Conservation (phyloP, 2,888 invertebrate species). For the Acleris cristana region DNA sequence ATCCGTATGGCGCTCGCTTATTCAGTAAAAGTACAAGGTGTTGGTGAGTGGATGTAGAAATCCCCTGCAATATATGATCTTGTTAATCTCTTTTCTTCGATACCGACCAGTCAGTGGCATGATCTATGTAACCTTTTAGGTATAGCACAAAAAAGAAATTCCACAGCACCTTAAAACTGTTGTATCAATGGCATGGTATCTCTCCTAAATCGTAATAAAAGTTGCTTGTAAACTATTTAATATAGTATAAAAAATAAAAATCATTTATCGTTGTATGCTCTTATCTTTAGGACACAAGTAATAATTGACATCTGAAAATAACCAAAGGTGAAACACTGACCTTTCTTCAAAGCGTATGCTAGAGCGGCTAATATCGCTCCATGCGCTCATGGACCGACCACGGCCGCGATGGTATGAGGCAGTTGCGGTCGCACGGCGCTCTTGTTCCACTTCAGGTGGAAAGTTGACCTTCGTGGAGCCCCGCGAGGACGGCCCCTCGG, state of each 20-base stretch:
- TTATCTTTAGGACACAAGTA: neutral
- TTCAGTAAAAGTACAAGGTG: slow-evolving; percentile 46
- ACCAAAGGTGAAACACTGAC: slow-evolving; percentile 64
- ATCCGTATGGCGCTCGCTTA: slow-evolving; percentile 54
- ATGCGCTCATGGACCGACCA: slow-evolving; percentile 92
- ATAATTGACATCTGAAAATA: neutral
- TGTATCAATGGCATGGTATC: slow-evolving; percentile 50
- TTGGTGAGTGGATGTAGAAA: slow-evolving; percentile 66
- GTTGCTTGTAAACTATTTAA: neutral
- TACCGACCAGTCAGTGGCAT: slow-evolving; percentile 36
- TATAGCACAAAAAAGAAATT: slow-evolving; percentile 42
- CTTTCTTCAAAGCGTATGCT: slow-evolving; percentile 92
- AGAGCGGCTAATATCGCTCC: slow-evolving; percentile 93
- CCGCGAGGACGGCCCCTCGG: slow-evolving; percentile 72
- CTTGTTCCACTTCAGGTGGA: slow-evolving; percentile 82
- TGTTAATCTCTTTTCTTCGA: slow-evolving; percentile 27
- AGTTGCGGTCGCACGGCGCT: slow-evolving; percentile 71
- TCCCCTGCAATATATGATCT: slow-evolving; percentile 16
- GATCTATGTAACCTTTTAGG: slow-evolving; percentile 22
- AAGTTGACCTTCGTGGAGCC: slow-evolving; percentile 87
- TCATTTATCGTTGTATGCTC: neutral
- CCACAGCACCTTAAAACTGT: slow-evolving; percentile 43
- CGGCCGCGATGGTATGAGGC: slow-evolving; percentile 79
- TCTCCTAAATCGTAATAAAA: slow-evolving; percentile 24
- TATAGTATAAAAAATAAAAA: neutral